Percentiles rank a stretch among this genome's conserved stretches.
Conservation (phyloP, 2,888 invertebrate genomes). For the Auanema freiburgensis region DNA sequence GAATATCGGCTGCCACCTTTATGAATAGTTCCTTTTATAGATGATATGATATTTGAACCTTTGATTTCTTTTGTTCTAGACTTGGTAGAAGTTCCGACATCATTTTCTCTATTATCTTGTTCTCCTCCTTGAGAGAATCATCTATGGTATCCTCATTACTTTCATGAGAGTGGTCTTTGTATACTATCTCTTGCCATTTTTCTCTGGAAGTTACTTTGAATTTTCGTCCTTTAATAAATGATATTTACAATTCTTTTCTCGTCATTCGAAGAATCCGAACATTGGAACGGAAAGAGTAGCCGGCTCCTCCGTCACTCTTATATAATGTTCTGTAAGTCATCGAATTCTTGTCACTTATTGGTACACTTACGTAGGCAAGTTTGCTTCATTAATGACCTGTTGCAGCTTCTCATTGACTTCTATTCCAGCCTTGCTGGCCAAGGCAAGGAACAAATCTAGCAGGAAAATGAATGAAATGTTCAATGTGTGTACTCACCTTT, state of each 20-base stretch:
- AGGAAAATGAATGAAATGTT: constrained; percentile 9
- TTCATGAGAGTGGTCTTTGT: neutral
- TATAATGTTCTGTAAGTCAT: constrained; percentile 47
- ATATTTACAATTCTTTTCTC: constrained; percentile 33
- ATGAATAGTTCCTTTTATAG: neutral
- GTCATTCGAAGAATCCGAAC: constrained; percentile 42
- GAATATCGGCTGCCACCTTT: constrained; percentile 25
- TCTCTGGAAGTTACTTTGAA: constrained; percentile 3
- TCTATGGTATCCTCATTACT: neutral
- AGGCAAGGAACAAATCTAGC: constrained; percentile 41
- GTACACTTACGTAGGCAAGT: constrained; percentile 32
- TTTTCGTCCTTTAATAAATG: neutral
- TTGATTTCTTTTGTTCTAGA: neutral
- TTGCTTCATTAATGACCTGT: constrained; percentile 39
- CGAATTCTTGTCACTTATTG: neutral
- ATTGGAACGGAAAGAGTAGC: constrained; percentile 50
- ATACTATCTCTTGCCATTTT: constrained; percentile 1
- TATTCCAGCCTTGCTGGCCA: constrained; percentile 33
- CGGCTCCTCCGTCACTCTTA: constrained; percentile 51
- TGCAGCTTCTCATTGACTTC: constrained; percentile 33
- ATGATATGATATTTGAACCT: neutral
- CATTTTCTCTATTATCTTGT: neutral
- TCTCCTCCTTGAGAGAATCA: neutral
- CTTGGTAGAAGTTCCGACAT: neutral
- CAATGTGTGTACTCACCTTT: constrained; percentile 26